These are phyloP conservation scores for Montifringilla adamsi DNA, from an alignment of 2,113 vertebrate genomes.

Conservation along the genomic window DNA sequence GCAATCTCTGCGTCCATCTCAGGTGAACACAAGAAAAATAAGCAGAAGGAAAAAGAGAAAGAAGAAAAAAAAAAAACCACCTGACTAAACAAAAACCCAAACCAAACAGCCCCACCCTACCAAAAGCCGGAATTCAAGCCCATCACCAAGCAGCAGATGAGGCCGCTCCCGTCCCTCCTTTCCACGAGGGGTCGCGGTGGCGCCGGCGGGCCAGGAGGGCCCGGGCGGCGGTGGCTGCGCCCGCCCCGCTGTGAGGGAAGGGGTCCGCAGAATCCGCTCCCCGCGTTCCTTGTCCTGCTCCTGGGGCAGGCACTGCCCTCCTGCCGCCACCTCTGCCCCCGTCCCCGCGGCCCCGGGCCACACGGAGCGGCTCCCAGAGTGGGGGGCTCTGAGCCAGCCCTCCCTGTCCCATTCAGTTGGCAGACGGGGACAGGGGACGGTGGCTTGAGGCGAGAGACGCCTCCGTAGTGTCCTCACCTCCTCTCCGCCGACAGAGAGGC, in stretches of 20 bases:
- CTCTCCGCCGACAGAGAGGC: neutral
- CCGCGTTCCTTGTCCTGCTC: rapidly evolving
- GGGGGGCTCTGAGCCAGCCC: neutral
- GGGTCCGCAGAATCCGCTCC: rapidly evolving
- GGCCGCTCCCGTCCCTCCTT: rapidly evolving
- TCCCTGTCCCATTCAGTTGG: neutral
- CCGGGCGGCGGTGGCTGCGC: rapidly evolving
- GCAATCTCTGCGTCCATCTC: rapidly evolving
- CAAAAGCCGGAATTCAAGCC: too few species aligned
- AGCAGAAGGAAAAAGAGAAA: neutral
- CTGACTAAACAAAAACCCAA: neutral
- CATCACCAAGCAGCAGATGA: rapidly evolving
- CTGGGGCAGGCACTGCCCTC: rapidly evolving
- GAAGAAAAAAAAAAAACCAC: neutral
- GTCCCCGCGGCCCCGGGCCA: neutral
- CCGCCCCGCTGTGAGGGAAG: neutral
- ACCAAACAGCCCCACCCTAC: too few species aligned
- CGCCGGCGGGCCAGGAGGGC: neutral
- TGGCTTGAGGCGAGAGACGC: neutral
- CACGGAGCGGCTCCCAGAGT: rapidly evolving
- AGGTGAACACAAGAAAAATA: too few species aligned
- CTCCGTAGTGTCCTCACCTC: rapidly evolving
- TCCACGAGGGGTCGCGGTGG: neutral
- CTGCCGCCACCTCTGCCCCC: rapidly evolving
- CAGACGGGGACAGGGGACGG: rapidly evolving